These are phyloP conservation scores for Caenorhabditis sp. DNA, from an alignment of 2,888 invertebrate species.

Conservation along the genomic window DNA sequence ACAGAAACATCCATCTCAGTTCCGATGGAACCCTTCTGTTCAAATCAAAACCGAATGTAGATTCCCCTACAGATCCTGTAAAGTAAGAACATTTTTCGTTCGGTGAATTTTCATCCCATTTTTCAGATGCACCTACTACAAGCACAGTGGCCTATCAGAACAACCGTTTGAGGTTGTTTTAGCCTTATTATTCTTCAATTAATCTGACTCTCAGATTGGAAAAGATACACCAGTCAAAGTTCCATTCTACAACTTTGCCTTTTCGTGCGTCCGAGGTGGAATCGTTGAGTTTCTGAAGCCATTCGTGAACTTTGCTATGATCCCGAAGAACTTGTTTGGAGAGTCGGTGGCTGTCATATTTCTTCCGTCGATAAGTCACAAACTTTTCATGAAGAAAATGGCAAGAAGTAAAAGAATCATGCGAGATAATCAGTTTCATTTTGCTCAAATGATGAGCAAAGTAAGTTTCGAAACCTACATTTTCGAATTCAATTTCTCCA, in stretches of 20 bases:
- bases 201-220: slow-evolving; percentile 9
- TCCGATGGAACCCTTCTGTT: slow-evolving; percentile 26
- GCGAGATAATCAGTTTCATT: slow-evolving; percentile 26
- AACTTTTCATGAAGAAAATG: slow-evolving; percentile 51
- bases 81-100: not conserved
- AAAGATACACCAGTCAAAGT: slow-evolving; percentile 26
- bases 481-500: not conserved
- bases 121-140: slow-evolving; percentile 50
- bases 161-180: slow-evolving; percentile 30
- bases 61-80: slow-evolving; percentile 8
- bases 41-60: slow-evolving; percentile 4
- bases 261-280: slow-evolving; percentile 33
- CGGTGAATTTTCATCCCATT: not conserved
- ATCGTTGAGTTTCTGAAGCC: slow-evolving; percentile 50
- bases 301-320: slow-evolving; percentile 49
- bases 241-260: slow-evolving; percentile 41
- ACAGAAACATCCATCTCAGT: slow-evolving; percentile 9
- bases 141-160: slow-evolving; percentile 40
- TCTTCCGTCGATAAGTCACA: slow-evolving; percentile 43
- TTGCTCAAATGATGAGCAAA: slow-evolving; percentile 44
- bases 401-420: slow-evolving; percentile 32
- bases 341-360: slow-evolving; percentile 43
- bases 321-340: slow-evolving; percentile 18
- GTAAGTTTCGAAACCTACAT: slow-evolving; percentile 12
- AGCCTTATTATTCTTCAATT: not conserved